Percentiles rank a stretch among this genome's conserved stretches.
phyloP scores from a whole-genome alignment of 2,113 vertebrate genomes.

The Chrysochloris asiatica region DNA sequence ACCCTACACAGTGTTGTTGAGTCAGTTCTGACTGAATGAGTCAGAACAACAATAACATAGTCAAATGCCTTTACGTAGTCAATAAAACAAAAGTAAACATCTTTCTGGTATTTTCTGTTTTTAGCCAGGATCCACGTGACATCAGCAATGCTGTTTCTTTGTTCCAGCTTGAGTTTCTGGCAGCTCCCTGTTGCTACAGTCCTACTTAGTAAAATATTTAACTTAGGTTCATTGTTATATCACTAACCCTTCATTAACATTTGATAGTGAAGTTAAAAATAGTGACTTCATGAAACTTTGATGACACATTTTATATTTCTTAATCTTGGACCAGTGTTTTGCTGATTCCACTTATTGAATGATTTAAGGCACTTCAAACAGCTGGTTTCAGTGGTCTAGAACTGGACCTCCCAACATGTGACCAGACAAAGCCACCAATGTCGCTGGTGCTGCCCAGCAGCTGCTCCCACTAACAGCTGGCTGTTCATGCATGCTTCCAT shows the following conservation, averaged over 20 bases:
- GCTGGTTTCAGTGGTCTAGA: background rate
- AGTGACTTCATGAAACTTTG: background rate
- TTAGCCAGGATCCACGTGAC: too few relatives aligned
- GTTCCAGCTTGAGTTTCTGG: too few relatives aligned
- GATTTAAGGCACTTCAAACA: background rate
- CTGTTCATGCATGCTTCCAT: background rate
- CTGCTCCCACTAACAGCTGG: background rate
- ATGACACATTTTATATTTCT: background rate
- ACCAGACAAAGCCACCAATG: background rate
- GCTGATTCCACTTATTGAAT: background rate
- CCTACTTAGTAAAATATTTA: too few relatives aligned
- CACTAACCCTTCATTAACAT: background rate
- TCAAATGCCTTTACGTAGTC: too few relatives aligned
- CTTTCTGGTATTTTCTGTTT: too few relatives aligned
- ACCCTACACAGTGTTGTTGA: too few relatives aligned
- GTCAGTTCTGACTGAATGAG: too few relatives aligned
- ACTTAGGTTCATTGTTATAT: background rate
- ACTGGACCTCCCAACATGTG: background rate
- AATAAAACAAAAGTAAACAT: too few relatives aligned
- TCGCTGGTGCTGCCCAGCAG: background rate
- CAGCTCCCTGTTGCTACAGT: too few relatives aligned
- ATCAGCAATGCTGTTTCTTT: too few relatives aligned
- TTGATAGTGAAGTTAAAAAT: background rate
- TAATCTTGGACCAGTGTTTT: background rate
- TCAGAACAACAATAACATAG: too few relatives aligned